Conservation (phyloP, 2,888 invertebrate species). For the Spicauda simplicius region DNA sequence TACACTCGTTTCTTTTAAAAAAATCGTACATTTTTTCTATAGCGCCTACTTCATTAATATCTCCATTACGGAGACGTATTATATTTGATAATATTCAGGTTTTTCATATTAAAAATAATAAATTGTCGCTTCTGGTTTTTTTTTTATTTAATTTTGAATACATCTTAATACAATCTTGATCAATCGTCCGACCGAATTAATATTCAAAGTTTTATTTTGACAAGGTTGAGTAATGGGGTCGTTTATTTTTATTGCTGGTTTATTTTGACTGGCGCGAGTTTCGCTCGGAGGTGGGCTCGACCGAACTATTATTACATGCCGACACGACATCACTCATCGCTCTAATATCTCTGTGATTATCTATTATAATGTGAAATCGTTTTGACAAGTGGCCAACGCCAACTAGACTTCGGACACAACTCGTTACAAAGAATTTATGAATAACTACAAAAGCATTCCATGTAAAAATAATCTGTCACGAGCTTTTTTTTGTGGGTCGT, state of each 20-base stretch:
- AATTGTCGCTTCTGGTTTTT: slow-evolving; percentile 25
- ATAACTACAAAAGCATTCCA: slow-evolving; percentile 31
- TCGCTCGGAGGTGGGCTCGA: slow-evolving; percentile 68
- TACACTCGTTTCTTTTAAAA: not conserved
- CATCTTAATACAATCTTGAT: slow-evolving; percentile 42
- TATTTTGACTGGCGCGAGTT: slow-evolving; percentile 74
- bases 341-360: slow-evolving; percentile 75
- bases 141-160: slow-evolving; percentile 18
- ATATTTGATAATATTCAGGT: not conserved
- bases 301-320: slow-evolving; percentile 76
- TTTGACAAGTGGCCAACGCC: slow-evolving; percentile 70
- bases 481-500: slow-evolving; percentile 17
- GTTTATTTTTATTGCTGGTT: slow-evolving; percentile 81
- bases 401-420: slow-evolving; percentile 44
- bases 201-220: slow-evolving; percentile 78
- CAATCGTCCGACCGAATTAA: slow-evolving; percentile 60
- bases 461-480: slow-evolving; percentile 30
- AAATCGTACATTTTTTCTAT: slow-evolving; percentile 3
- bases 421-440: slow-evolving; percentile 41
- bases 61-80: not conserved
- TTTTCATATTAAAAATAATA: slow-evolving; percentile 6
- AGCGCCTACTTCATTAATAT: not conserved
- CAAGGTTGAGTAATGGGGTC: slow-evolving; percentile 80
- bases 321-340: slow-evolving; percentile 79
- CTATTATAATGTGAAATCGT: slow-evolving; percentile 69